Evolutionary conservation across 2,113 vertebrate genomes (phyloP).

Genomic region (Typhlomys cinereus): DNA sequence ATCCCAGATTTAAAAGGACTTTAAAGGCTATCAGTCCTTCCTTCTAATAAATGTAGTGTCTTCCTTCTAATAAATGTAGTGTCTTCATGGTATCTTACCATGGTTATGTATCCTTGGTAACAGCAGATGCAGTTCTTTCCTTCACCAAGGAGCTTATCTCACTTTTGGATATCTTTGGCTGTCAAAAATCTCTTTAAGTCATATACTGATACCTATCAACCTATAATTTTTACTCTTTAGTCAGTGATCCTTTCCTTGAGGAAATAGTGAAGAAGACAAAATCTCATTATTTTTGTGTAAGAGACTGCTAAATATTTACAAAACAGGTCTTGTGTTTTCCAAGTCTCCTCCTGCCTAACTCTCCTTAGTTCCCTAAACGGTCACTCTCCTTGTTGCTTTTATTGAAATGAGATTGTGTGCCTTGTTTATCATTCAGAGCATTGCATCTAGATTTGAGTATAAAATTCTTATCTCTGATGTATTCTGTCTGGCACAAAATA

Average conservation of each 20-base stretch:
- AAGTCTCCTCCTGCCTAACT: not conserved
- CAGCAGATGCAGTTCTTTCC: not conserved
- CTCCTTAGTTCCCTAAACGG: not conserved
- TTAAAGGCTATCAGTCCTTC: not conserved
- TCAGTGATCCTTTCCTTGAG: not conserved
- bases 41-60: not conserved
- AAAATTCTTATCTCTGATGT: not conserved
- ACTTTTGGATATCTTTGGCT: conserved; percentile 18
- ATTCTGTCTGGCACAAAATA: not conserved
- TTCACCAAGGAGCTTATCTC: not conserved
- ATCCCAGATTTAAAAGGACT: not conserved
- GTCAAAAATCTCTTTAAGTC: not conserved
- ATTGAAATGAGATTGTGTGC: not conserved
- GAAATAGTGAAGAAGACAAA: not conserved
- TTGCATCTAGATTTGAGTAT: not conserved
- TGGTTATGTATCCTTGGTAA: not conserved
- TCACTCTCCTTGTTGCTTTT: not conserved
- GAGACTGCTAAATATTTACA: not conserved
- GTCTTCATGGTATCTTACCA: not conserved
- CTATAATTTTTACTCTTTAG: not conserved
- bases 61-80: conserved; percentile 25
- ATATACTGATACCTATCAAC: not conserved
- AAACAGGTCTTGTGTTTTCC: not conserved
- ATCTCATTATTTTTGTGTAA: not conserved
- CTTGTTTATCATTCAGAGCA: not conserved